Percentiles rank a stretch among this genome's conserved stretches.
Conservation (phyloP, 2,888 invertebrate genomes). For the Eulithis prunata region DNA sequence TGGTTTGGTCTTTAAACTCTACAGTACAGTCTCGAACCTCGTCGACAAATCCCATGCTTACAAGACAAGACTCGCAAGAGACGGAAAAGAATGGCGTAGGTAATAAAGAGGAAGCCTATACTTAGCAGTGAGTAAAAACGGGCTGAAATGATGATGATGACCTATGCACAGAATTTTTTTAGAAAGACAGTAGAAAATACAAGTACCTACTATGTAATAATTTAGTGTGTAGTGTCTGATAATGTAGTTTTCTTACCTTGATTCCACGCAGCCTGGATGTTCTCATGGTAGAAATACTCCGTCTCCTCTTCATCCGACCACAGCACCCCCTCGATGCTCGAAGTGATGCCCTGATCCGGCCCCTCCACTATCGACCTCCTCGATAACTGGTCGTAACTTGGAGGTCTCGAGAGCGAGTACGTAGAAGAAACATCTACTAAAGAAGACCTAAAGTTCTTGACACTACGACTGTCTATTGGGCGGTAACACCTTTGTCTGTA, state of each 20-base stretch:
- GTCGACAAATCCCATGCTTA: too few species aligned
- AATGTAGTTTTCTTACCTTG: conserved; percentile 66
- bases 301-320: conserved; percentile 83
- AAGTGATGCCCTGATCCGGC: conserved; percentile 72
- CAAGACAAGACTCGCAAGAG: too few species aligned
- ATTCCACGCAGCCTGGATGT: conserved; percentile 78
- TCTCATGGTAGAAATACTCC: conserved; percentile 81
- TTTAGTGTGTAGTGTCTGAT: neutral
- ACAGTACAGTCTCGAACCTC: too few species aligned
- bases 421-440: conserved; percentile 70
- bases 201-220: too few species aligned
- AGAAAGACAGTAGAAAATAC: too few species aligned
- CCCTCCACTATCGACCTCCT: conserved; percentile 75
- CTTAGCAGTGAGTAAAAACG: too few species aligned
- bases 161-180: too few species aligned
- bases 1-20: too few species aligned
- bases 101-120: too few species aligned
- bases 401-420: conserved; percentile 69
- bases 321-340: conserved; percentile 80
- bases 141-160: too few species aligned
- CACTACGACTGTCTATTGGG: conserved; percentile 76
- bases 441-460: conserved; percentile 76
- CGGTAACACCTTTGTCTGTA: conserved; percentile 65
- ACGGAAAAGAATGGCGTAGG: too few species aligned
- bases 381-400: conserved; percentile 78